phyloP scores from a whole-genome alignment of 2,797 vertebrate species.

The Calcarius lapponicus region DNA sequence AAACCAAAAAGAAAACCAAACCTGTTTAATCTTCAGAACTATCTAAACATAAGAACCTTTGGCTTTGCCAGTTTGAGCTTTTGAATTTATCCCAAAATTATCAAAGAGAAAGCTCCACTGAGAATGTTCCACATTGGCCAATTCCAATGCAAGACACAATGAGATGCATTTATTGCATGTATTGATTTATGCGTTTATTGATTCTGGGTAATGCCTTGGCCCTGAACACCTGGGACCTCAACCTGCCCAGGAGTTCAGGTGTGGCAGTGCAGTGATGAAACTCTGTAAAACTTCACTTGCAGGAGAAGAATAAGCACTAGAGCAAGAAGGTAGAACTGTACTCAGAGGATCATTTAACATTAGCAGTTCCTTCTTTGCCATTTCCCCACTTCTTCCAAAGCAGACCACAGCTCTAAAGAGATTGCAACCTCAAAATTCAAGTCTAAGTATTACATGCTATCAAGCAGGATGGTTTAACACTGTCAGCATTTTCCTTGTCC shows the following conservation, averaged over 20 bases:
- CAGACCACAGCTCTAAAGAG: neutral
- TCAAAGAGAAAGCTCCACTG: neutral
- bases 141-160: accelerated
- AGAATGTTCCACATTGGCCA: neutral
- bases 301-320: neutral
- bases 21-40: neutral
- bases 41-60: neutral
- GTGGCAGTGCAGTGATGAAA: neutral
- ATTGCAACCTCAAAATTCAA: slow-evolving; percentile 28
- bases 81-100: neutral
- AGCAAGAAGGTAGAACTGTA: neutral
- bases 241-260: neutral
- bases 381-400: neutral
- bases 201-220: neutral
- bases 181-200: neutral
- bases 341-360: neutral
- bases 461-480: neutral
- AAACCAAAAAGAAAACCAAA: neutral
- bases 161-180: neutral
- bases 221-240: neutral
- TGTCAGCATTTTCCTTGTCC: slow-evolving; percentile 19
- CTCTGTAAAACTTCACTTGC: neutral
- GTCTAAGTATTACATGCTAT: neutral
- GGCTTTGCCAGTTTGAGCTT: neutral
- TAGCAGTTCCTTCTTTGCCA: neutral